Evolutionary conservation across 2,888 invertebrate genomes (phyloP).

Genomic region (Cantharis rufa): DNA sequence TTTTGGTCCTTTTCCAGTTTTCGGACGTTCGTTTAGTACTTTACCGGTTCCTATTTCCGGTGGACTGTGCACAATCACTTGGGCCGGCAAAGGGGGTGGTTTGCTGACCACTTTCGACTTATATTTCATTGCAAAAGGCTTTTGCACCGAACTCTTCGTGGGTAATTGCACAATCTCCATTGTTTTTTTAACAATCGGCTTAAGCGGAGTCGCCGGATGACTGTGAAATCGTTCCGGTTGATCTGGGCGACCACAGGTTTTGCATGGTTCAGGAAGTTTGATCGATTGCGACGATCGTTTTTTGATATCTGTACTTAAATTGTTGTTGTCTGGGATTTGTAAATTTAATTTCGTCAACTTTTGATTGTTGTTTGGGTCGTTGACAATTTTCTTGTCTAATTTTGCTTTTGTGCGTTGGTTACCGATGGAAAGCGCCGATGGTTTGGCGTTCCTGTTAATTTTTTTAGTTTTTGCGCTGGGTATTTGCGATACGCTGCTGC

Average conservation of each 20-base stretch:
- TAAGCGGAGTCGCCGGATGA: slow-evolving; percentile 55
- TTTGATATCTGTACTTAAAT: slow-evolving; percentile 3
- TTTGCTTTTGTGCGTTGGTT: slow-evolving; percentile 26
- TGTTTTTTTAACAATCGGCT: slow-evolving; percentile 30
- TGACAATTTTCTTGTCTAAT: slow-evolving; percentile 13
- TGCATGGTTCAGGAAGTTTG: slow-evolving; percentile 62
- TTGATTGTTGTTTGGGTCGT: slow-evolving; percentile 31
- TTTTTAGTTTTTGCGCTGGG: slow-evolving; percentile 26
- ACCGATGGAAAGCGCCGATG: slow-evolving; percentile 22
- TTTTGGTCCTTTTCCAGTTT: slow-evolving; percentile 33
- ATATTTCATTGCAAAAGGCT: slow-evolving; percentile 59
- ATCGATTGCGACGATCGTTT: slow-evolving; percentile 35
- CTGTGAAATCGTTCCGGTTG: slow-evolving; percentile 70
- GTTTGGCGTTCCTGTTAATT: background rate
- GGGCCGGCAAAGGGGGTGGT: slow-evolving; percentile 25
- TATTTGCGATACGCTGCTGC: slow-evolving; percentile 34
- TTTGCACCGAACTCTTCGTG: slow-evolving; percentile 58
- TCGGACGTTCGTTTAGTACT: slow-evolving; percentile 11
- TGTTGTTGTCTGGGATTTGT: slow-evolving; percentile 1
- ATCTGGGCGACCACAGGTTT: slow-evolving; percentile 69
- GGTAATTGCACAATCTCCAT: slow-evolving; percentile 37
- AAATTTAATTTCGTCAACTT: slow-evolving; percentile 11
- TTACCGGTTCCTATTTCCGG: slow-evolving; percentile 11
- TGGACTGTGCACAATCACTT: slow-evolving; percentile 34
- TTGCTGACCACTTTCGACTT: slow-evolving; percentile 41